Percentiles rank a stretch among this genome's conserved stretches.
phyloP scores from a whole-genome alignment of 1,140 invertebrate genomes.

The Magallana angulata region DNA sequence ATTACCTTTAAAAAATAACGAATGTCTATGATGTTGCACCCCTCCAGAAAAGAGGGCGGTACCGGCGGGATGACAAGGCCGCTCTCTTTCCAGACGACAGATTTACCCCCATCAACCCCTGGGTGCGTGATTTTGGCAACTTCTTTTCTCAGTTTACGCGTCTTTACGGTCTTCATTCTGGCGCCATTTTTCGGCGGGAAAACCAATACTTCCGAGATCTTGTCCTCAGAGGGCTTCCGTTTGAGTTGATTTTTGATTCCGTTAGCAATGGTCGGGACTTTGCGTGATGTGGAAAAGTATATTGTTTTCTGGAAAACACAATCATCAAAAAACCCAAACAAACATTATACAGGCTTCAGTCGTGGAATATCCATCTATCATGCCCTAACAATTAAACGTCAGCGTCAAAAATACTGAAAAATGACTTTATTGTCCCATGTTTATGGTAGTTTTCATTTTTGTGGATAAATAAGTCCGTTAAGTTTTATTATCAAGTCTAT shows the following conservation, averaged over 20 bases:
- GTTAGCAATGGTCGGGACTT: background rate
- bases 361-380: too few species aligned
- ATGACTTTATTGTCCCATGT: too few species aligned
- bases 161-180: constrained; percentile 51
- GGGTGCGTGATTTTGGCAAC: constrained; percentile 67
- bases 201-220: constrained; percentile 1
- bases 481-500: too few species aligned
- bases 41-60: constrained; percentile 73
- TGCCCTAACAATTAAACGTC: too few species aligned
- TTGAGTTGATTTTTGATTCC: constrained; percentile 13
- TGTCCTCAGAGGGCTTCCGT: background rate
- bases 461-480: too few species aligned
- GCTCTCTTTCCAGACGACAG: constrained; percentile 71
- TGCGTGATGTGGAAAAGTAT: background rate
- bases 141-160: constrained; percentile 63
- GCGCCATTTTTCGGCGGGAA: constrained; percentile 46
- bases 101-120: constrained; percentile 64
- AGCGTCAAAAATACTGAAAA: too few species aligned
- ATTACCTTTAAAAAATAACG: constrained; percentile 73
- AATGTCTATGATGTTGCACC: constrained; percentile 75
- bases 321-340: background rate
- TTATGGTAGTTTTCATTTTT: too few species aligned
- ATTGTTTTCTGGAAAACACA: background rate
- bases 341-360: too few species aligned
- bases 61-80: constrained; percentile 70